Conservation (phyloP, 2,888 invertebrate genomes). For the Folsomia manolachei region DNA sequence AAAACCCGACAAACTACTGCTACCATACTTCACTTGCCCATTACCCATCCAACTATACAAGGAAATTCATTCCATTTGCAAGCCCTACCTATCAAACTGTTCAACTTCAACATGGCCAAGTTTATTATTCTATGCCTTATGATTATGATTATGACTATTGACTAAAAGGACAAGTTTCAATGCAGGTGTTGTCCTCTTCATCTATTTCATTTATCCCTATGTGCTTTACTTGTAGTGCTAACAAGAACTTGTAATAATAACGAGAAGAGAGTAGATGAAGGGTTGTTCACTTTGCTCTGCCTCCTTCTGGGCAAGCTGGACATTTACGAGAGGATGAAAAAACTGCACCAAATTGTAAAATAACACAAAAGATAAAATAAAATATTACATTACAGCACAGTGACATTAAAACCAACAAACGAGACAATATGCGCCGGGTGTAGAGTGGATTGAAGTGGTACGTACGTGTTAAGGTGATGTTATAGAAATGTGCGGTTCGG, state of each 20-base stretch:
- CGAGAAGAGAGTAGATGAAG: background rate
- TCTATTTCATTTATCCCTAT: background rate
- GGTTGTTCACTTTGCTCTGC: background rate
- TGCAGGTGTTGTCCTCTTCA: conserved; percentile 12
- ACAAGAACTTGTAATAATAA: background rate
- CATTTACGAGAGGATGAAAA: background rate
- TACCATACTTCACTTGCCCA: background rate
- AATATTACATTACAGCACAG: background rate
- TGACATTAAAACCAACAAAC: background rate
- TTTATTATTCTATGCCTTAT: background rate
- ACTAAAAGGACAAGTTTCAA: background rate
- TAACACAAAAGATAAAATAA: no score
- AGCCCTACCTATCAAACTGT: background rate
- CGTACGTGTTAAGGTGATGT: no score
- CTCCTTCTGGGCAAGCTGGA: no score
- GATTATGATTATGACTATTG: background rate
- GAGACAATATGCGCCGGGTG: no score
- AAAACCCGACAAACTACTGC: no score
- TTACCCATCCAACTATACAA: no score
- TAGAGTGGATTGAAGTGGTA: no score
- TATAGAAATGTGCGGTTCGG: no score
- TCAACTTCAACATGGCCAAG: background rate
- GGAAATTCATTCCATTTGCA: background rate
- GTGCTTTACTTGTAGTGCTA: background rate
- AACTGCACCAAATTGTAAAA: background rate